Percentiles rank a stretch among this genome's conserved stretches.
phyloP scores from a whole-genome alignment of 53 echinoderm and acorn worm species.

The Holothuria leucospilota region DNA sequence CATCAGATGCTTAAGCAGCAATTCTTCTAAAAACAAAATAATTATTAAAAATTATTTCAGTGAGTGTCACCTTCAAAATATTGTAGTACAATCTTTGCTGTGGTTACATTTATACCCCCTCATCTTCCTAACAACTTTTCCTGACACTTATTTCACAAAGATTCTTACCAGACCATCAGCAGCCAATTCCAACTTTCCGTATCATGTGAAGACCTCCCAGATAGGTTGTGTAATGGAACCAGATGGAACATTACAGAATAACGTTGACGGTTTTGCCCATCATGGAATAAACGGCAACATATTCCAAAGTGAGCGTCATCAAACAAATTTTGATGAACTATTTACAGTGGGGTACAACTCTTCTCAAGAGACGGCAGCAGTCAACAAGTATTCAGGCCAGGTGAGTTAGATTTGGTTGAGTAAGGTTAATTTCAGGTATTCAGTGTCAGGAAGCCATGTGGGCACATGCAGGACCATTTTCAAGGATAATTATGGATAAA shows the following conservation, averaged over 20 bases:
- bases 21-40: too few relatives aligned
- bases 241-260: slow-evolving; percentile 55
- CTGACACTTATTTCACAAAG: slow-evolving; percentile 36
- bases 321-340: slow-evolving; percentile 76
- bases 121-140: too few relatives aligned
- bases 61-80: too few relatives aligned
- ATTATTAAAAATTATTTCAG: too few relatives aligned
- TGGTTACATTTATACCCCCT: too few relatives aligned
- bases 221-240: slow-evolving; percentile 77
- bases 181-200: slow-evolving; percentile 91
- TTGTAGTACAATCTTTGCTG: too few relatives aligned
- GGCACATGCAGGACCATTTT: too few relatives aligned
- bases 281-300: slow-evolving; percentile 59
- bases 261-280: slow-evolving; percentile 77
- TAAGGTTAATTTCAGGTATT: too few relatives aligned
- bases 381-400: neutral
- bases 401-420: neutral
- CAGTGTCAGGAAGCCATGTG: too few relatives aligned
- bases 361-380: neutral
- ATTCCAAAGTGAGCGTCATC: slow-evolving; percentile 30
- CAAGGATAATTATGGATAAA: too few relatives aligned
- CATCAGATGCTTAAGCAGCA: too few relatives aligned
- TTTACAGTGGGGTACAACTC: slow-evolving; percentile 69
- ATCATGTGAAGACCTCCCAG: slow-evolving; percentile 91
- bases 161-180: slow-evolving; percentile 87